Evolutionary conservation across 2,113 vertebrate species (phyloP), one percentile per base, ranked within the genome.

Genomic region (Brienomyrus brachyistius): DNA sequence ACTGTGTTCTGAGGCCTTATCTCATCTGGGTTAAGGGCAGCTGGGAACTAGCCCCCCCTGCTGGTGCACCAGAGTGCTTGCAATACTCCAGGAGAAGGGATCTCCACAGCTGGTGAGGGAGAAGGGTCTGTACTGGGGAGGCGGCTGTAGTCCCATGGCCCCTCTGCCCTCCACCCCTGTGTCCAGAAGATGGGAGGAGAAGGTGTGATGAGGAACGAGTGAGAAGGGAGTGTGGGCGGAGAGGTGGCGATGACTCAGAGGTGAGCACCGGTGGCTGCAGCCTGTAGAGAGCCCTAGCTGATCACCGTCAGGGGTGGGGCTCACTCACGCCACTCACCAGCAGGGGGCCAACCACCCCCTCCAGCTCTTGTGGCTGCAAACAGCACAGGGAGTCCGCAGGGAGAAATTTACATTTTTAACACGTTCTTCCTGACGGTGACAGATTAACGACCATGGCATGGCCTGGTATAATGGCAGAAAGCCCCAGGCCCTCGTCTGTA

Each of bases 271-370:
- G 50, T 8, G 48, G 70, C 27, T 3, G n/a, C 35, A 91, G 91
- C 92, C 92, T 96, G 77, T 91, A 93, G 94, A 92, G 91, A 89
- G 91, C 92, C 90, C 90, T 90, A 89, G 90, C 95, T 95, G 95
- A 96, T 97, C 97, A 97, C 94, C 92, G 95, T 94, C 94, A 94
- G 40, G 90, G 94, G 87, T 92, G 92, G 91, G 92, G 92, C 90
- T 89, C 89, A 43, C 83, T 93, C 92, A 93, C 93, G 95, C 95
- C 95, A 93, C 89, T 96, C 92, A 93, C 95, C 95, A 95, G 95
- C 96, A 97, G 97, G 96, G 95, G 96, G 95, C 93, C 90, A 2
- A 90, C 94, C 82, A 91, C 93, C 91, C 70, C 31, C 84, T 45
- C 27, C 17, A 88, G 70, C 84, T 84, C 86, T 91, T 84, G 35